phyloP scores from a whole-genome alignment of 2,797 vertebrate genomes.

The Eulemur mongoz region DNA sequence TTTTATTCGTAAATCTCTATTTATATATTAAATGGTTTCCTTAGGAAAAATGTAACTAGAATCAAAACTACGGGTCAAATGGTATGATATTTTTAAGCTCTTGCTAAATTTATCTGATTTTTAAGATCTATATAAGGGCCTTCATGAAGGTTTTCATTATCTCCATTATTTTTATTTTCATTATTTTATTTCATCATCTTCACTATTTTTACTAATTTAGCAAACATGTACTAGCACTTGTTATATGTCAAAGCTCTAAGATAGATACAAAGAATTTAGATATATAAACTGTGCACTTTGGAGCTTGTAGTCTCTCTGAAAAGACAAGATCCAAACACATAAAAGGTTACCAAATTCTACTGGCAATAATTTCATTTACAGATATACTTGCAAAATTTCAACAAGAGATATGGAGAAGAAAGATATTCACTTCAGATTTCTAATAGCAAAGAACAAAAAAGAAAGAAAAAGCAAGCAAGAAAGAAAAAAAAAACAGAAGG shows the following conservation, averaged over 20 bases:
- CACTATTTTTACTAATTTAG: slow-evolving; percentile 30
- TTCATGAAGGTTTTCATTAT: not conserved
- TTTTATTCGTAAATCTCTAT: slow-evolving; percentile 11
- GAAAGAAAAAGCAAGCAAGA: not conserved
- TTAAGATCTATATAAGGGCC: not conserved
- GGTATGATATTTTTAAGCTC: not conserved
- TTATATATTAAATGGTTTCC: not conserved
- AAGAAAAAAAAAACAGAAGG: not conserved
- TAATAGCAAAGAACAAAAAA: not conserved
- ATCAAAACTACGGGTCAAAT: not conserved
- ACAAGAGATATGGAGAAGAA: not conserved
- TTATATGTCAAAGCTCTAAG: not conserved
- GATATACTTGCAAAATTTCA: not conserved
- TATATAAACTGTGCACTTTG: not conserved
- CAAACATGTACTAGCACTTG: not conserved
- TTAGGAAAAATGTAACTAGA: not conserved
- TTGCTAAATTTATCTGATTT: not conserved
- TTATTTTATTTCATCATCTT: not conserved
- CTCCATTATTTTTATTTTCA: not conserved
- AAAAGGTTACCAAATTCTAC: not conserved
- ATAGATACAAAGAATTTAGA: not conserved
- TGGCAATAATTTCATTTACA: not conserved
- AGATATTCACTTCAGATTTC: not conserved
- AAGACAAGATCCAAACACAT: not conserved
- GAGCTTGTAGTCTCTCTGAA: not conserved